phyloP scores from a whole-genome alignment of 2,113 vertebrate species.

The Calonectris borealis region DNA sequence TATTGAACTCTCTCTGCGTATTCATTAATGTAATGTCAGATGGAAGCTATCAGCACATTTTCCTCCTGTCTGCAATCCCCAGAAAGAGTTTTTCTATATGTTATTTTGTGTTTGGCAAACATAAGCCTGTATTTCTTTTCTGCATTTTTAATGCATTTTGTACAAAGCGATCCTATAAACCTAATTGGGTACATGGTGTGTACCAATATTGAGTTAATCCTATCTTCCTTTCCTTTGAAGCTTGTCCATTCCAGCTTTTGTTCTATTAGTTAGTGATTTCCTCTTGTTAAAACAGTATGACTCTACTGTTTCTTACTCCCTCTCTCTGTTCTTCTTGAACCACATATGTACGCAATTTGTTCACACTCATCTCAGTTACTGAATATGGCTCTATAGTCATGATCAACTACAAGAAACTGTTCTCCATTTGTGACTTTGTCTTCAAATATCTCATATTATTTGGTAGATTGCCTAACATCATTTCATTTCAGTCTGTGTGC shows the following conservation, averaged over 20 bases:
- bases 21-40: neutral
- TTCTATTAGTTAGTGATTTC: slow-evolving; percentile 11
- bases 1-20: neutral
- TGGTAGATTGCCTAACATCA: slow-evolving; percentile 11
- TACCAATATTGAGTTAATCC: neutral
- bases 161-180: neutral
- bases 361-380: neutral
- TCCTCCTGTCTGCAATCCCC: neutral
- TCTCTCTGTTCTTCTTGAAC: neutral
- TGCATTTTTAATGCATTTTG: neutral
- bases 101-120: neutral
- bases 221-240: neutral
- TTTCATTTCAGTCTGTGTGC: slow-evolving; percentile 35
- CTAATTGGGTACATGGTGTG: neutral
- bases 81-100: neutral
- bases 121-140: neutral
- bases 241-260: neutral
- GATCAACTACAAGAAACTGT: neutral
- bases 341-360: neutral
- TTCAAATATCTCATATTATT: neutral
- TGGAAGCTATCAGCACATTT: neutral
- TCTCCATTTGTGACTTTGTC: slow-evolving; percentile 13
- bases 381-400: neutral
- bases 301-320: neutral
- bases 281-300: neutral